These are phyloP conservation scores for Clarias batrachus DNA, from an alignment of 2,113 vertebrate genomes.

Conservation along the genomic window DNA sequence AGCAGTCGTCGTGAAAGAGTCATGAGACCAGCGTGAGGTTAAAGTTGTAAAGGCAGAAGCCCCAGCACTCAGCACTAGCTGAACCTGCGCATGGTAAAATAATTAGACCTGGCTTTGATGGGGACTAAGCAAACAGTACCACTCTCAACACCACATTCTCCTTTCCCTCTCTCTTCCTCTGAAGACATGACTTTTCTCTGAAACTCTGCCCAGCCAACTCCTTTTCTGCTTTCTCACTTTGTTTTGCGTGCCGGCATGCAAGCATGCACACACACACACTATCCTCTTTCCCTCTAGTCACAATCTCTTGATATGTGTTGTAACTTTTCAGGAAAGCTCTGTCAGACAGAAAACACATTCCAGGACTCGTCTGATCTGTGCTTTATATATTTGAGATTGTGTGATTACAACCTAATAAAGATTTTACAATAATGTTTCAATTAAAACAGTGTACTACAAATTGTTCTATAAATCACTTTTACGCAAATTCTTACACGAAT, in stretches of 20 bases:
- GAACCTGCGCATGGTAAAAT: conserved; percentile 75
- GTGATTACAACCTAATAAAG: conserved; percentile 29
- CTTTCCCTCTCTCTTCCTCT: conserved; percentile 40
- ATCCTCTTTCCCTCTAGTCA: background rate
- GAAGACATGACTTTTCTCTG: conserved; percentile 46
- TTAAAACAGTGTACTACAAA: background rate
- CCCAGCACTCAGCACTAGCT: conserved; percentile 61
- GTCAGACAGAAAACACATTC: conserved; percentile 65
- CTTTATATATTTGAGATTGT: conserved; percentile 59
- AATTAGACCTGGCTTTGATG: conserved; percentile 78
- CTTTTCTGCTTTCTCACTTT: conserved; percentile 73
- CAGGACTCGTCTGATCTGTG: conserved; percentile 61
- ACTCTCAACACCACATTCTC: conserved; percentile 67
- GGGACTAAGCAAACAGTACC: conserved; percentile 77
- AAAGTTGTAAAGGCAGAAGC: conserved; percentile 62
- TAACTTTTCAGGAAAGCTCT: conserved; percentile 48
- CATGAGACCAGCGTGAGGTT: conserved; percentile 28
- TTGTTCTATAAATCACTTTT: background rate
- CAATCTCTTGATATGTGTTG: conserved; percentile 52
- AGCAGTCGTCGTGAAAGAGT: background rate
- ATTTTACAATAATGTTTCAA: background rate
- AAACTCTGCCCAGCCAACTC: conserved; percentile 54
- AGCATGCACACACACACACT: conserved; percentile 1
- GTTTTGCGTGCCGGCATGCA: conserved; percentile 34
- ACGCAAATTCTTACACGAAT: no score